Evolutionary conservation across 2,888 invertebrate species (phyloP).

Genomic region (Leptinotarsa haldemani): DNA sequence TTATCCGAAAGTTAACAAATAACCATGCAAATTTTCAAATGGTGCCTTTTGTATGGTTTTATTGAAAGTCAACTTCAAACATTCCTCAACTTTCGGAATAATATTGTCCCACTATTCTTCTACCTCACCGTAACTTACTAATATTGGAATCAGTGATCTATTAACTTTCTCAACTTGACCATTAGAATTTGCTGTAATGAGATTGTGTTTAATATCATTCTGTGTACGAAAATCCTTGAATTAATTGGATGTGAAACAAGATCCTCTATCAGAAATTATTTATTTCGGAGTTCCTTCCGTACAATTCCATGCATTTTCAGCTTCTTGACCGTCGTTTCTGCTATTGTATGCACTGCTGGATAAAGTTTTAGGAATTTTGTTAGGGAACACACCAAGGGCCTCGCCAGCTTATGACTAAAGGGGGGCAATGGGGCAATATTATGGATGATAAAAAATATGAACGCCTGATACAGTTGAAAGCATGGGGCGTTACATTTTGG

Average conservation of each 20-base stretch:
- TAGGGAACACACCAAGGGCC: not conserved
- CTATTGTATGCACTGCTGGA: not conserved
- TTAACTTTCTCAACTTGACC: conserved; percentile 24
- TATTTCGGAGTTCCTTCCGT: not conserved
- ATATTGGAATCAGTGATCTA: conserved; percentile 13
- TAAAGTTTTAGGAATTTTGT: not conserved
- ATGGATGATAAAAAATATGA: no score
- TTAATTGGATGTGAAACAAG: not conserved
- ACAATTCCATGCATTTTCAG: not conserved
- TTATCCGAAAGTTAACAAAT: not conserved
- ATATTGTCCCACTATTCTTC: conserved; percentile 23
- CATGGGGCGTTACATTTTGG: no score
- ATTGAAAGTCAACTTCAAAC: not conserved
- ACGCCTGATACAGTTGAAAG: no score
- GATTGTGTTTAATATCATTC: no score
- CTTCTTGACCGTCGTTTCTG: not conserved
- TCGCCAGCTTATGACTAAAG: no score
- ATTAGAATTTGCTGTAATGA: not conserved
- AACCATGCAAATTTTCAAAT: not conserved
- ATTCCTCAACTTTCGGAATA: conserved; percentile 1
- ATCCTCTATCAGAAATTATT: not conserved
- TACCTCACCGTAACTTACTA: not conserved
- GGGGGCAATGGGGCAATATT: no score
- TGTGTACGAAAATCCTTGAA: not conserved
- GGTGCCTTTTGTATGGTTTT: not conserved